Evolutionary conservation across 2,113 vertebrate genomes (phyloP).

Genomic region (Aix galericulata): DNA sequence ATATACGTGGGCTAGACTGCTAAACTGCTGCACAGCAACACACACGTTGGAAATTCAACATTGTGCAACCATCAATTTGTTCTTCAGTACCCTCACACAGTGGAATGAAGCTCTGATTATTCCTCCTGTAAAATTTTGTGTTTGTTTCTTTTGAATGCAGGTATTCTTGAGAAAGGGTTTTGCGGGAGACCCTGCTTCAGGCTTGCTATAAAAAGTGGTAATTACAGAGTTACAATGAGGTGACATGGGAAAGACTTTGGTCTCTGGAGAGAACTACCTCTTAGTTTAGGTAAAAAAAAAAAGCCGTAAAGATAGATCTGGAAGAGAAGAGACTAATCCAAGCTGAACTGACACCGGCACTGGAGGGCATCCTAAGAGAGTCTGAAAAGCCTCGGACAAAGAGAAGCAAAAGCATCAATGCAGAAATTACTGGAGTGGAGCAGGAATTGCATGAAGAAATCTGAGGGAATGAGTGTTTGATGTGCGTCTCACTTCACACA

Average conservation of each 20-base stretch:
- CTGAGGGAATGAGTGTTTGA: background rate
- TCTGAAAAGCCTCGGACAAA: background rate
- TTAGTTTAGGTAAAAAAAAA: background rate
- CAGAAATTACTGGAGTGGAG: background rate
- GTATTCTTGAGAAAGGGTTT: background rate
- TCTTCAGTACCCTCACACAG: background rate
- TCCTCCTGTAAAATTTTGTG: background rate
- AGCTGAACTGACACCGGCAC: background rate
- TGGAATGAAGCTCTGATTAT: background rate
- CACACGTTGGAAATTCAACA: background rate
- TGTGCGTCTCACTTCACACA: background rate
- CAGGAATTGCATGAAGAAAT: background rate
- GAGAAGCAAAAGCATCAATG: background rate
- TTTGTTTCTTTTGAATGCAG: background rate
- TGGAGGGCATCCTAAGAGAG: background rate
- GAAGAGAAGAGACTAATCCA: background rate
- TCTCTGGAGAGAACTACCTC: background rate
- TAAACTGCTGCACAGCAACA: background rate
- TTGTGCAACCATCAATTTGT: background rate
- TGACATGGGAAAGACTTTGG: background rate
- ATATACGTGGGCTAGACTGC: background rate
- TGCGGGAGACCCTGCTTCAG: accelerated
- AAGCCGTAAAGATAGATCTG: background rate
- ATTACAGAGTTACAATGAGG: background rate
- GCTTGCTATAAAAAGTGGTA: background rate